Evolutionary conservation across 2,113 vertebrate species (phyloP).

Genomic region (Triplophysa dalaica): DNA sequence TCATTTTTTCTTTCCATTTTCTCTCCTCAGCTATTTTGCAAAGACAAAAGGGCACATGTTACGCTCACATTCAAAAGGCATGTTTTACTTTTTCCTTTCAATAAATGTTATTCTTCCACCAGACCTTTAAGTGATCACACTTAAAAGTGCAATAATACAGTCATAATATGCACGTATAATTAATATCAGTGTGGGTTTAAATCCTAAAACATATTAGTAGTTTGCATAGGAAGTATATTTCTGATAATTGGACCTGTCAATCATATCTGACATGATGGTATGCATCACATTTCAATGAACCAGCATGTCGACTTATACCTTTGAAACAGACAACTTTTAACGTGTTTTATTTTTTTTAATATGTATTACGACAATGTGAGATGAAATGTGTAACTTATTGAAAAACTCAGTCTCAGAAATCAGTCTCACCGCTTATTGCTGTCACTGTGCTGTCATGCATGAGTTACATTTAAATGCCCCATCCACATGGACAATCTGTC

Average conservation of each 20-base stretch:
- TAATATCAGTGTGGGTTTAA: neutral
- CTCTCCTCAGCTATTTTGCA: constrained; percentile 31
- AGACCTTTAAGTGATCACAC: too few relatives aligned
- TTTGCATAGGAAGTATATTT: neutral
- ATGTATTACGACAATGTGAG: neutral
- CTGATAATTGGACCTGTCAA: neutral
- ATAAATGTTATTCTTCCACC: neutral
- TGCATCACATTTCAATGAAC: neutral
- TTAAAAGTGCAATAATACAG: neutral
- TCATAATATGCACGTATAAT: neutral
- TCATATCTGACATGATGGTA: neutral
- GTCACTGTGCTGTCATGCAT: constrained; percentile 6
- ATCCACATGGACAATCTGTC: constrained; percentile 41
- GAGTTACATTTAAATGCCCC: constrained; percentile 27
- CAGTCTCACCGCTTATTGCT: neutral
- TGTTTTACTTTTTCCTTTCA: neutral
- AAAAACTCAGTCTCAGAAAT: neutral
- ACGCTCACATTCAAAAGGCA: neutral
- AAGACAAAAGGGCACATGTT: neutral
- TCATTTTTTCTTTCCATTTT: constrained; percentile 53
- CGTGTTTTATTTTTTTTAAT: too few relatives aligned
- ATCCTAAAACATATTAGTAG: neutral
- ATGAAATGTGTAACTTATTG: too few relatives aligned
- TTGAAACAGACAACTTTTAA: too few relatives aligned
- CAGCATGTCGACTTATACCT: too few relatives aligned